Conservation (phyloP, 2,888 invertebrate species). For the Margaritifera margaritifera region DNA sequence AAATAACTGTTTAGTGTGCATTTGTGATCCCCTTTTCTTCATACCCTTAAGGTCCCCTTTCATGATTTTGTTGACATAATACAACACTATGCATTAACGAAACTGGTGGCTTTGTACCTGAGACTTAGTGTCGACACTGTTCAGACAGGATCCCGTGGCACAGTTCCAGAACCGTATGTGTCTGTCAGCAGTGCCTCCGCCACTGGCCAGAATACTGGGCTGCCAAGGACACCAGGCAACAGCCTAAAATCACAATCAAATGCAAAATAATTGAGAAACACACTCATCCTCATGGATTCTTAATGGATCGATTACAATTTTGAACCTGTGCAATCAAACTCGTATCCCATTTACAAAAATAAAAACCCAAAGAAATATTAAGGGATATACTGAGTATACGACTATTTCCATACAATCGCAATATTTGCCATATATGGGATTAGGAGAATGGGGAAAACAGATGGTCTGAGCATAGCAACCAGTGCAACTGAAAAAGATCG, state of each 20-base stretch:
- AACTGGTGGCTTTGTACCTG: conserved; percentile 76
- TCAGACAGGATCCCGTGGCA: conserved; percentile 84
- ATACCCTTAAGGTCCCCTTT: neutral
- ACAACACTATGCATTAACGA: neutral
- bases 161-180: conserved; percentile 78
- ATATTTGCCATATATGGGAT: too few relatives aligned
- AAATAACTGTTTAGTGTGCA: neutral
- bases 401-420: too few relatives aligned
- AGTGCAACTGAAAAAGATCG: too few relatives aligned
- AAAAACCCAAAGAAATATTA: too few relatives aligned
- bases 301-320: too few relatives aligned
- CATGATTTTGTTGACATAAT: neutral
- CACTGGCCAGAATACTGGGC: conserved; percentile 89
- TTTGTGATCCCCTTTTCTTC: neutral
- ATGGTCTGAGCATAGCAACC: too few relatives aligned
- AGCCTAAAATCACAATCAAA: conserved; percentile 77
- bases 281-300: too few relatives aligned
- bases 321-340: too few relatives aligned
- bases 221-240: conserved; percentile 99
- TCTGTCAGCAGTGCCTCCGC: conserved; percentile 96
- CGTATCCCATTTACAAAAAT: too few relatives aligned
- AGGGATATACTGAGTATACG: too few relatives aligned
- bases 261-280: neutral
- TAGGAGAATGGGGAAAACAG: too few relatives aligned
- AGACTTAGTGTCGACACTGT: conserved; percentile 91